These are phyloP conservation scores for Pegoplata infirma DNA, from an alignment of 2,888 invertebrate genomes.

Conservation along the genomic window DNA sequence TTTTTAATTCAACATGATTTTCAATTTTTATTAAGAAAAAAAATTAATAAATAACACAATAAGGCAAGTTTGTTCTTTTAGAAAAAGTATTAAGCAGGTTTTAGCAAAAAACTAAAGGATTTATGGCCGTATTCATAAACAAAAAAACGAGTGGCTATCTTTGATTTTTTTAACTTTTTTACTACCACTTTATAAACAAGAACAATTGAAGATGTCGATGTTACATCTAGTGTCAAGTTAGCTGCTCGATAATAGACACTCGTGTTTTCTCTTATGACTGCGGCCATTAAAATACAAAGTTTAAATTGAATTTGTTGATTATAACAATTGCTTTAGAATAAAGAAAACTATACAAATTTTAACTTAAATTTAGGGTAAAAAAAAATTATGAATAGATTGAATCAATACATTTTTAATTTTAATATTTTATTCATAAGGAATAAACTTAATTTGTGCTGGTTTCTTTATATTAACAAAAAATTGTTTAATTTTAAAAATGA, in stretches of 20 bases:
- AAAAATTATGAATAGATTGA: too few species aligned
- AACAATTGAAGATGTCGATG: too few species aligned
- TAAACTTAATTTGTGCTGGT: conserved; percentile 53
- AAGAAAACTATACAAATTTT: background rate
- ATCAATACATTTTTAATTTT: background rate
- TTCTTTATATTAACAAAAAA: background rate
- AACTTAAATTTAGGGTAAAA: conserved; percentile 22
- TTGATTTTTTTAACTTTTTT: too few species aligned
- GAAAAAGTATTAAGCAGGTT: background rate
- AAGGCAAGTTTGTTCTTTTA: conserved; percentile 16
- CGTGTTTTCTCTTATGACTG: background rate
- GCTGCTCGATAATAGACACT: too few species aligned
- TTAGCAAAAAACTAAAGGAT: conserved; percentile 8
- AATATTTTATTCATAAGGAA: conserved; percentile 15
- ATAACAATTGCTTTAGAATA: conserved; percentile 51
- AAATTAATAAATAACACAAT: conserved; percentile 12
- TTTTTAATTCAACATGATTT: background rate
- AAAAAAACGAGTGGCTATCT: too few species aligned
- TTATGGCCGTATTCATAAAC: too few species aligned
- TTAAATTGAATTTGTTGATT: conserved; percentile 8
- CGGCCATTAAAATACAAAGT: background rate
- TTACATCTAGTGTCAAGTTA: too few species aligned
- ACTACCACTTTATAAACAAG: too few species aligned
- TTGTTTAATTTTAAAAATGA: conserved; percentile 1
- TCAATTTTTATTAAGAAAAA: too few species aligned